Evolutionary conservation across 1,140 invertebrate species (phyloP), one percentile per base, ranked within the genome.

Genomic region (Drosophila funebris): DNA sequence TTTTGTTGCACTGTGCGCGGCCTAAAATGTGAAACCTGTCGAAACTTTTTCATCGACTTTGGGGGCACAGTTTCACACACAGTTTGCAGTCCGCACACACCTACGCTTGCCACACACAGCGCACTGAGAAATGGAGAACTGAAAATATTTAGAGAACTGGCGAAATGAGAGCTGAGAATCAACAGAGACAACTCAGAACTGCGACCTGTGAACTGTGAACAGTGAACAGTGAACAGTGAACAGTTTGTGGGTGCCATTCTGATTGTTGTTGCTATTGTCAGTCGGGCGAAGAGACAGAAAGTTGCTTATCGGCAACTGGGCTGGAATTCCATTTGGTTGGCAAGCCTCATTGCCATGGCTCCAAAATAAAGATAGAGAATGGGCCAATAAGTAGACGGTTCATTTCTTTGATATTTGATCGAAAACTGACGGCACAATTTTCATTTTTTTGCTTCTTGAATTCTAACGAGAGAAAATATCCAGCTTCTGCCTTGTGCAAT

Each of bases 21-120:
- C 64, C 64, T 73, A 69, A 61, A 73, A 67, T 72, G 70, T 69
- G 64, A 68, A 73, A 73, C 70, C 70, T 73, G 70, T 73, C 70
- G 70, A 73, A 73, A 73, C 70, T 73, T 73, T 73, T 73, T 73
- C 67, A 71, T 60, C 63, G 69, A 72, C 60, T 70, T 70, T 70
- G 46, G 20, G 37, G 58, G 2, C 18, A 58, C 54, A 68, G 44
- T 43, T 58, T 31, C 39, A 61, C 31, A 27, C n/a, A 48, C 44
- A 41, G 50, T 54, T 50, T 33, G 31, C 46, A 9, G 9, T 6
- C 11, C 7, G 6, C 39, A 48, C 44, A 48, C 64, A 64, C 62
- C 64, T 60, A 60, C 62, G 62, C 39, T 16, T 11, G 60, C 67
- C 60, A 70, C 67, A 69, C 66, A 62, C 66, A 62, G 44, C 39